phyloP scores from a whole-genome alignment of 92 coral and sea anemone genomes.

The Umimayanthus chanpuru region DNA sequence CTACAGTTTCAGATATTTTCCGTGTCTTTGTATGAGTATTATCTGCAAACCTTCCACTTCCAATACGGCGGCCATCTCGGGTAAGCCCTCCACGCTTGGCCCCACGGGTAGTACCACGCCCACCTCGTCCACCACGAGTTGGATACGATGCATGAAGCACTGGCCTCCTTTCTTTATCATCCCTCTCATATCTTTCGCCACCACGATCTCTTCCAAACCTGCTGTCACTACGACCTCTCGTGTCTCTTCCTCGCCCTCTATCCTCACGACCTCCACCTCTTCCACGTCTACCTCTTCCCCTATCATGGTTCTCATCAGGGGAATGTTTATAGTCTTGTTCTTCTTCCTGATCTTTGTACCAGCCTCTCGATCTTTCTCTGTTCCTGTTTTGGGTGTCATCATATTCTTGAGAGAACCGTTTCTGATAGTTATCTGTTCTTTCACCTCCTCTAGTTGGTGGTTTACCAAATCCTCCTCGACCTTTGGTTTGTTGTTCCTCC shows the following conservation, averaged over 20 bases:
- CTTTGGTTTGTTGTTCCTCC: constrained; percentile 52
- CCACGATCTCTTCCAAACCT: constrained; percentile 46
- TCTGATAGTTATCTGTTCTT: constrained; percentile 29
- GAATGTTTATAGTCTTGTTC: constrained; percentile 31
- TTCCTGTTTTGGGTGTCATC: neutral
- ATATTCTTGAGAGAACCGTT: constrained; percentile 19
- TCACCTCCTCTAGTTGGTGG: constrained; percentile 47
- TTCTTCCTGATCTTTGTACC: constrained; percentile 24
- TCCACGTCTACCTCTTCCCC: constrained; percentile 34
- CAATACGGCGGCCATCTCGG: constrained; percentile 69
- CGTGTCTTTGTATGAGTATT: constrained; percentile 48
- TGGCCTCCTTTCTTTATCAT: constrained; percentile 10
- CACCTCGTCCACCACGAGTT: constrained; percentile 74
- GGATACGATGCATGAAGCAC: constrained; percentile 44
- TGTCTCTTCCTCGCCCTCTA: constrained; percentile 46
- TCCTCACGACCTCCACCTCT: constrained; percentile 47
- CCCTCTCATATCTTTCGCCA: constrained; percentile 50
- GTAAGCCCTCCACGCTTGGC: constrained; percentile 64
- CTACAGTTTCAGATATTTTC: constrained; percentile 69
- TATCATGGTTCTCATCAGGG: constrained; percentile 18
- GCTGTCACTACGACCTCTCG: constrained; percentile 20
- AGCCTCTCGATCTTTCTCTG: constrained; percentile 3
- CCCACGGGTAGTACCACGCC: constrained; percentile 63
- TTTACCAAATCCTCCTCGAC: constrained; percentile 65
- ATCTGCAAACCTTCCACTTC: constrained; percentile 80